Evolutionary conservation across 2,888 invertebrate species (phyloP).

Genomic region (Blastobasis lacticolella): DNA sequence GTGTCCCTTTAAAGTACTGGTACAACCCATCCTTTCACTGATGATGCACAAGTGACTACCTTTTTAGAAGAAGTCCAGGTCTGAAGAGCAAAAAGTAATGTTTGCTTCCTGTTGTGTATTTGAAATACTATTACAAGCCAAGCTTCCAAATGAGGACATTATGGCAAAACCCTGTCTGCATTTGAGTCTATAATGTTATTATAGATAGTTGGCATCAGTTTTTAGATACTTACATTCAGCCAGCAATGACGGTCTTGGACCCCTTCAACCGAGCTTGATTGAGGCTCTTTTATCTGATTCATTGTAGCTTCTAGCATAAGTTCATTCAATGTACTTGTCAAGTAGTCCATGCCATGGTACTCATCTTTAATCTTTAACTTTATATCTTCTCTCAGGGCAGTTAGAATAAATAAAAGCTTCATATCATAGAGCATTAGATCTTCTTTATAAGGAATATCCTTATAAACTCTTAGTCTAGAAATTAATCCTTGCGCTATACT

Average conservation of each 20-base stretch:
- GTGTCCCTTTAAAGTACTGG: too few species aligned
- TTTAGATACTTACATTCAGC: slow-evolving; percentile 14
- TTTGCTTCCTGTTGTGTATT: too few species aligned
- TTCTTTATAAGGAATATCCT: slow-evolving; percentile 76
- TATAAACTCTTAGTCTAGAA: slow-evolving; percentile 80
- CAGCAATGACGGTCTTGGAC: slow-evolving; percentile 11
- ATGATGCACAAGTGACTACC: too few species aligned
- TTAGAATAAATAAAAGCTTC: slow-evolving; percentile 90
- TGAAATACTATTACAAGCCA: too few species aligned
- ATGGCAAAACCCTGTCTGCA: too few species aligned
- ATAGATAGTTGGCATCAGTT: too few species aligned
- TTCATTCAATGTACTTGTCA: slow-evolving; percentile 79
- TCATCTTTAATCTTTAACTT: slow-evolving; percentile 78
- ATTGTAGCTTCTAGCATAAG: slow-evolving; percentile 63
- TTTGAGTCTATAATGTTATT: too few species aligned
- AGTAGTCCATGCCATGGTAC: slow-evolving; percentile 79
- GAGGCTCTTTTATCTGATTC: background rate
- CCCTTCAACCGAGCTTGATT: slow-evolving; percentile 20
- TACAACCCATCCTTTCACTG: too few species aligned
- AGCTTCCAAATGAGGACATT: too few species aligned
- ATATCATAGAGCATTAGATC: slow-evolving; percentile 90
- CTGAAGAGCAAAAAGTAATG: too few species aligned
- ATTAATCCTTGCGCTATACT: slow-evolving; percentile 81
- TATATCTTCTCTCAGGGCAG: slow-evolving; percentile 84
- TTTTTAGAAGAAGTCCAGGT: too few species aligned